Percentiles rank a stretch among this genome's conserved stretches.
phyloP scores from a whole-genome alignment of 1,140 invertebrate species.

The Cheumatopsyche charites region DNA sequence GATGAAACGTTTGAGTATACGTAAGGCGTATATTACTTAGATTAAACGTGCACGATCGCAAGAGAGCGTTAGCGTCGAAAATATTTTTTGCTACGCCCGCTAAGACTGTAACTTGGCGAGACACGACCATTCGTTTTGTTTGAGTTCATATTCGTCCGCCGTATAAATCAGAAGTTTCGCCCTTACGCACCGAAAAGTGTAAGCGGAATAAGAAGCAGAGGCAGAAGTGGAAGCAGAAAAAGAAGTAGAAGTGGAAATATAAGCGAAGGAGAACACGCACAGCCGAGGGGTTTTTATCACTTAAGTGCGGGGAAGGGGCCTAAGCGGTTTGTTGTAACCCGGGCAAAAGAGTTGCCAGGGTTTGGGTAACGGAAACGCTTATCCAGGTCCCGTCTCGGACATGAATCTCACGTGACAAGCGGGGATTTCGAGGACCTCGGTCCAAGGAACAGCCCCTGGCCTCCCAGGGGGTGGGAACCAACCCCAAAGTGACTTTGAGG shows the following conservation, averaged over 20 bases:
- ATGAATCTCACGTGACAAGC: slow-evolving; percentile 46
- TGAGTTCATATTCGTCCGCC: slow-evolving; percentile 25
- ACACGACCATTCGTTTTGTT: slow-evolving; percentile 25
- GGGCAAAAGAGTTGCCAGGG: background rate
- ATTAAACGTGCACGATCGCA: too few relatives aligned
- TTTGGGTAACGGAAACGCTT: slow-evolving; percentile 40
- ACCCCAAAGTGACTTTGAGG: slow-evolving; percentile 36
- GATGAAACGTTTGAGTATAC: too few relatives aligned
- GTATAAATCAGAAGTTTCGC: slow-evolving; percentile 28
- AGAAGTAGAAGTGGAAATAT: background rate
- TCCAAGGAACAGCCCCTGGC: background rate
- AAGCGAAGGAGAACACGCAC: background rate
- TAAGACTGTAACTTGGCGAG: slow-evolving; percentile 8
- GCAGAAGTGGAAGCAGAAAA: too few relatives aligned
- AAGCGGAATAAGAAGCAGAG: too few relatives aligned
- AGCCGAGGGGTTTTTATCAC: slow-evolving; percentile 34
- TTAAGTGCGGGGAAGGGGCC: slow-evolving; percentile 28
- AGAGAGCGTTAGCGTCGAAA: background rate
- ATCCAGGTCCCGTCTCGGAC: slow-evolving; percentile 35
- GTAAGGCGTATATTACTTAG: too few relatives aligned
- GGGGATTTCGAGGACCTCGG: slow-evolving; percentile 38
- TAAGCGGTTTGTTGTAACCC: slow-evolving; percentile 39
- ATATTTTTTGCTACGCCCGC: background rate
- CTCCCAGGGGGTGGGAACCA: background rate
- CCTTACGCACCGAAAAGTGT: background rate